Base-by-base conservation (phyloP, 1,140 invertebrate genomes). In the Brachionus rubens region DNA sequence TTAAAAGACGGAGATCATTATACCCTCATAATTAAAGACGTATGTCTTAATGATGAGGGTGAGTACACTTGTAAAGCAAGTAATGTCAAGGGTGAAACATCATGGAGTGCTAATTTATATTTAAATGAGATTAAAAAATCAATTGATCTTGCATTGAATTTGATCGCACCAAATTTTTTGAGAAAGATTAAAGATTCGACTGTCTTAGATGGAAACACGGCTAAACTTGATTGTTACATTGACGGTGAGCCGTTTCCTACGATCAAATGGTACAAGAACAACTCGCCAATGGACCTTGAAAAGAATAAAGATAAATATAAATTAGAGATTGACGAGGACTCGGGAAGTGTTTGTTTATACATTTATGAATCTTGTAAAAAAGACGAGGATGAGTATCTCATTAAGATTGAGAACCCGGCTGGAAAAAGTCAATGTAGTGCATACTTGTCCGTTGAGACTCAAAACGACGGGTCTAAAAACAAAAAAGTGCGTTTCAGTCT, bases 61-160 rank as follows among this genome's bases (percentile, higher is more conserved):
- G 72, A 75, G 9, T 75, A 75, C 14, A 56, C 72, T 7, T 75
- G 72, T 46, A 75, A 43, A 24, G 72, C 72, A n/a, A 48, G 14
- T 9, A 75, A 75, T 47, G n/a, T 5, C 16, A 54, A 41, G 6
- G 72, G 72, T n/a, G 72, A 75, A 41, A 56, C 48, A 14, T 2
- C 50, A 16, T 75, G 72, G 48, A 36, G 26, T 4, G 40, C 50
- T 46, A 75, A 75, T 75, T 33, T 75, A 19, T 54, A 75, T 33
- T 41, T 75, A 19, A 75, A 54, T 47, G 54, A 56, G 30, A 21
- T 26, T 9, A 75, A 50, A 41, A 43, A 33, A 30, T 0, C 9
- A n/a, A 1, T 10, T 10, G 14, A 24, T 26, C 16, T 9, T 10
- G 26, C 33, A 14, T 6, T 19, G 12, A 28, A 14, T 26, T 36